These are phyloP conservation scores for Melanophora roralis DNA, from an alignment of 2,888 invertebrate species.

Conservation along the genomic window DNA sequence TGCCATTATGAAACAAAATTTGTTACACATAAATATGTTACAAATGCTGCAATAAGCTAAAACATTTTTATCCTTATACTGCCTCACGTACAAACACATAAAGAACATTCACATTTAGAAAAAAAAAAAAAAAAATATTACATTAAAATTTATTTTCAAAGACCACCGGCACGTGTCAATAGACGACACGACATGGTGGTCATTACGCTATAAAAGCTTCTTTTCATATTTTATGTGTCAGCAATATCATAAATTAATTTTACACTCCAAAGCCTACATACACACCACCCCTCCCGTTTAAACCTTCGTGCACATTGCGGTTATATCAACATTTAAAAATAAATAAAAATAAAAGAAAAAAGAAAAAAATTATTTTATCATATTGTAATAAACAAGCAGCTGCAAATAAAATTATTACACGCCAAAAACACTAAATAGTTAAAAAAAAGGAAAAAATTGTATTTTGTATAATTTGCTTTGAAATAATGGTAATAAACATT, in stretches of 20 bases:
- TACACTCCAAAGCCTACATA: background rate
- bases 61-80: background rate
- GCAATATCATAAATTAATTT: conserved; percentile 29
- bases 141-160: conserved; percentile 7
- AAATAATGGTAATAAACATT: conserved; percentile 10
- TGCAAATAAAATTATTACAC: conserved; percentile 9
- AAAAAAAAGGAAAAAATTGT: background rate
- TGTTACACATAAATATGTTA: background rate
- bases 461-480: background rate
- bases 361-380: conserved; percentile 12
- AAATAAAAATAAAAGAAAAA: conserved; percentile 10
- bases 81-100: background rate
- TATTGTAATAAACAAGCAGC: conserved; percentile 12
- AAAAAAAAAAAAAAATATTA: background rate
- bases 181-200: conserved; percentile 23
- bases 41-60: background rate
- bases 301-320: background rate
- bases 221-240: conserved; percentile 40
- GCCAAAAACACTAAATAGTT: background rate
- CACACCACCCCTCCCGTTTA: background rate
- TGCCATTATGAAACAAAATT: too few species aligned
- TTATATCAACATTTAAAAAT: conserved; percentile 9
- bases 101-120: background rate
- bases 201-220: conserved; percentile 32
- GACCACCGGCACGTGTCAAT: conserved; percentile 26